Evolutionary conservation across 2,888 invertebrate species (phyloP), one percentile per base, ranked within the genome.

Genomic region (Lysandra coridon): DNA sequence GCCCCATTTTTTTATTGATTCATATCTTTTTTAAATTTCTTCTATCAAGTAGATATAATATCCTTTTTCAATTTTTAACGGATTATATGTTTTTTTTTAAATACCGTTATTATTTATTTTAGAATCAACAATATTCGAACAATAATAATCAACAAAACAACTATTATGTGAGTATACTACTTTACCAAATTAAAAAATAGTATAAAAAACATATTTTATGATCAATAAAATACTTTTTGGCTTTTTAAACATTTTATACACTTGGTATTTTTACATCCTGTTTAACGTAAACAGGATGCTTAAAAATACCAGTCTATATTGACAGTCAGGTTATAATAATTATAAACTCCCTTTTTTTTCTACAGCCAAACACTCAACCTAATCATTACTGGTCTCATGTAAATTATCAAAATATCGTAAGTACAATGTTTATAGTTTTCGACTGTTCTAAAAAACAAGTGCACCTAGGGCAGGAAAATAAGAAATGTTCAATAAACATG

Each of bases 401-500:
- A 62, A 62, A 62, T 62, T 62, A 62, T 23, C 62, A 62, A 62
- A 62, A 62, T 62, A 6, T 23, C 14, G 62, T 62, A 62, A 62
- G 62, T 62, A 62, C 14, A 23, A 4, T 14, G 1, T 49, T 10
- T 4, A 57, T 17, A 57, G 17, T 14, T 57, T 57, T 14, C 57
- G 57, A 57, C 17, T 17, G 57, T 17, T 57, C 14, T 57, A 57
- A 57, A 57, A 17, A 57, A 4, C 17, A 4, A 57, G 17, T 57
- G 23, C 23, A 23, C 23, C 23, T 23, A 23, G 23, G 23, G 23
- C 23, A 23, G 23, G 23, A 23, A 23, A 23, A 23, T 23, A 23
- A 23, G 23, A 23, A 23, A 23, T 23, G 23, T 23, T 23, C 23
- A 23, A 23, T 23, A 23, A 0, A 23, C 23, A 23, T 23, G 23